Evolutionary conservation across 2,888 invertebrate species (phyloP), one percentile per base, ranked within the genome.

Genomic region (Oscheius myriophilus): DNA sequence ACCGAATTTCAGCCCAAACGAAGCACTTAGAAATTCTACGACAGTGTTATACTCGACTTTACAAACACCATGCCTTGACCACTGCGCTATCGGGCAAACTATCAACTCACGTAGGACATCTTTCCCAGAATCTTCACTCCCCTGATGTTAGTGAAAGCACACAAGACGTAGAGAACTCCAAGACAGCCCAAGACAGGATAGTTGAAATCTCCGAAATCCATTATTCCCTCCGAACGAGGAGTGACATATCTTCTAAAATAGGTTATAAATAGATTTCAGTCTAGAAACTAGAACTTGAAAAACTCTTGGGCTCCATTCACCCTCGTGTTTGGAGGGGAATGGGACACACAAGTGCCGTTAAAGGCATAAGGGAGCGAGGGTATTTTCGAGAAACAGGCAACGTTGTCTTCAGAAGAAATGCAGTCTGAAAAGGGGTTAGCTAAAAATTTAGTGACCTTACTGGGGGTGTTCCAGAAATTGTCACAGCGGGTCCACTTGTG

Each of bases 111-210:
- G 58, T 73, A 74, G 14, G 73, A 70, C 2, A 71, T 63, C 43
- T 70, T 73, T 33, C 76, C 79, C 66, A 79, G 79, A 52, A 78
- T 69, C 46, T 81, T 76, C 42, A 83, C 81, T 21, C 84, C 84
- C 62, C 82, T 82, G 63, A 72, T 72, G 41, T 84, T 67, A 12
- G 79, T 80, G 12, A 82, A 51, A 6, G 70, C 74, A 11, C 75
- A 78, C 9, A 83, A 51, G 4, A 75, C 52, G 82, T 83, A 79
- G 12, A 73, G 68, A 9, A 73, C 16, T 25, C 64, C 57, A 39
- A 79, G 55, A 18, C 70, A 69, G 16, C 67, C 18, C 25, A 66
- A 54, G 0, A 70, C 70, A 14, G 71, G 75, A 57, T 33, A 68
- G 63, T 84, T 84, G 23, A 84, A 49, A 0, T 57, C 62, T 7